Conservation (phyloP, 2,113 vertebrate species). For the Martes martes region DNA sequence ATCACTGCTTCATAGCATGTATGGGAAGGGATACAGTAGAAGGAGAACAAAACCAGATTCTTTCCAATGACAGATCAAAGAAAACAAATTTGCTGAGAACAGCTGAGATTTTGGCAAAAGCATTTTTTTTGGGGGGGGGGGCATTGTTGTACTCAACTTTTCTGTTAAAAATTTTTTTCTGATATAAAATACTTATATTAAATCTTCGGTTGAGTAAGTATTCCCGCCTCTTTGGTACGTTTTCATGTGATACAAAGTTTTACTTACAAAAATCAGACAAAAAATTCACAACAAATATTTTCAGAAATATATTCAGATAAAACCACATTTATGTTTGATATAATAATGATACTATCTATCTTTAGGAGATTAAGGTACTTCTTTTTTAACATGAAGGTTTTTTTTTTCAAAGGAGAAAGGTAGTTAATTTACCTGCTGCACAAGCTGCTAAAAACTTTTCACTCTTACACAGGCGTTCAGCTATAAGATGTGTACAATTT, state of each 20-base stretch:
- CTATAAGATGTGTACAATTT: slow-evolving; percentile 91
- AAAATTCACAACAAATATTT: not conserved
- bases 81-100: not conserved
- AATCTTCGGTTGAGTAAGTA: not conserved
- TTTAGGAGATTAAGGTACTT: not conserved
- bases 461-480: slow-evolving; percentile 87
- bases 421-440: slow-evolving; percentile 89
- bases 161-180: not conserved
- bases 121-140: not conserved
- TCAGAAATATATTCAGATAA: not conserved
- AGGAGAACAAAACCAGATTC: not conserved
- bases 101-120: not conserved
- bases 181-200: not conserved
- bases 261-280: slow-evolving; percentile 21
- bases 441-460: slow-evolving; percentile 96
- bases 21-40: not conserved
- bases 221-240: not conserved
- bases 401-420: not conserved
- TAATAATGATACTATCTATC: not conserved
- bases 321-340: not conserved
- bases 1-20: not conserved
- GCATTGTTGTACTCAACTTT: not conserved
- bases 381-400: not conserved
- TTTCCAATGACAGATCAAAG: not conserved
- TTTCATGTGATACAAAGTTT: not conserved